Conservation (phyloP, 2,797 vertebrate genomes). For the Aphelocoma californica region DNA sequence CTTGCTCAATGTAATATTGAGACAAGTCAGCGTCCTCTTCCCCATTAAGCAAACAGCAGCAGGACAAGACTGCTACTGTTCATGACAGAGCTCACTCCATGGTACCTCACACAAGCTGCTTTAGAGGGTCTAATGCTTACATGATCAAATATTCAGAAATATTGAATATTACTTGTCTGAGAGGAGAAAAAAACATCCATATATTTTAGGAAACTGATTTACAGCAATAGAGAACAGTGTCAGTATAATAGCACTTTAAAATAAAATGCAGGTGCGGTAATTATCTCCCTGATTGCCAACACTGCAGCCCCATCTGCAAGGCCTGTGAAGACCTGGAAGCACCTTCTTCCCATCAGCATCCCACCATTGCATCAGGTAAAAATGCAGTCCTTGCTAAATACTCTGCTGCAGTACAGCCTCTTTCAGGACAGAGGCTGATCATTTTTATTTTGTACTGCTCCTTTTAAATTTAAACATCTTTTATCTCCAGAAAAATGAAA, state of each 20-base stretch:
- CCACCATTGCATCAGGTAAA: neutral
- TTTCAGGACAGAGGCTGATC: neutral
- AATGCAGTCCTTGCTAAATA: neutral
- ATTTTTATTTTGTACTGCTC: neutral
- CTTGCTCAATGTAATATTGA: neutral
- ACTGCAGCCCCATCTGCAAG: neutral
- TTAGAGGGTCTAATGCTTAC: neutral
- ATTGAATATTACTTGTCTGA: neutral
- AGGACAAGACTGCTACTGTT: neutral
- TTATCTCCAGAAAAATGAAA: neutral
- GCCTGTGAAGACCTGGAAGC: neutral
- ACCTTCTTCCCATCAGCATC: neutral
- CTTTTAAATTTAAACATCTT: neutral
- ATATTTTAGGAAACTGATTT: neutral
- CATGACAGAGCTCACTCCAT: neutral
- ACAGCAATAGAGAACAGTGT: neutral
- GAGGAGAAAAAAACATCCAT: neutral
- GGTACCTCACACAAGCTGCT: neutral
- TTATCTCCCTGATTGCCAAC: neutral
- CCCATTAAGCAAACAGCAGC: neutral
- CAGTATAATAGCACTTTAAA: neutral
- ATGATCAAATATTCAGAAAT: neutral
- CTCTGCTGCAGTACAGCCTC: neutral
- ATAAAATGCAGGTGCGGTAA: neutral
- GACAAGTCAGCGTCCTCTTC: neutral